Evolutionary conservation across 2,113 vertebrate species (phyloP).

Genomic region (Muntiacus muntjak): DNA sequence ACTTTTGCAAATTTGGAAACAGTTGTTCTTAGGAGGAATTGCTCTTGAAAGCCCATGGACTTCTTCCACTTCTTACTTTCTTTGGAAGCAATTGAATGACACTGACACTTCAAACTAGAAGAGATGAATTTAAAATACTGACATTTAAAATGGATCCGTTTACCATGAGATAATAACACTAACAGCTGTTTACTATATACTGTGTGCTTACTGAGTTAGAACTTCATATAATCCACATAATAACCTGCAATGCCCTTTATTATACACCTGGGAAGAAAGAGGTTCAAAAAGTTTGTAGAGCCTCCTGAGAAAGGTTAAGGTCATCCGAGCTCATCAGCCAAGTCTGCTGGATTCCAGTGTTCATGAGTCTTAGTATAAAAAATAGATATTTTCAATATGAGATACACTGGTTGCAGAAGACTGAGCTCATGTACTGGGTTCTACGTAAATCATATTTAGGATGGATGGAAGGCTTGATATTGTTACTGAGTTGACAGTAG

Average conservation of each 20-base stretch:
- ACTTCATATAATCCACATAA: neutral
- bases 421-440: neutral
- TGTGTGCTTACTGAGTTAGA: neutral
- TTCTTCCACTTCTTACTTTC: neutral
- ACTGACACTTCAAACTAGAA: neutral
- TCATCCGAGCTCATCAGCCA: neutral
- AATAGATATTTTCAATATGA: neutral
- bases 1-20: neutral
- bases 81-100: neutral
- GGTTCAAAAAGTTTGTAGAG: neutral
- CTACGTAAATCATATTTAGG: neutral
- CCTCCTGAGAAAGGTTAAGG: neutral
- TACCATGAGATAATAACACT: neutral
- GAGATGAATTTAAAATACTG: neutral
- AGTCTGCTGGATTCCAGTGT: neutral
- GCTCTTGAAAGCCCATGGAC: neutral
- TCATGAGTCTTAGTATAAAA: neutral
- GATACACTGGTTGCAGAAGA: neutral
- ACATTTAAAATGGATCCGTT: neutral
- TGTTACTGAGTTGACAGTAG: neutral
- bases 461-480: neutral
- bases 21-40: neutral
- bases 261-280: neutral
- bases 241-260: neutral
- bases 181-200: neutral